Percentiles rank a stretch among this genome's conserved stretches.
Conservation (phyloP, 2,888 invertebrate genomes). For the Brachypalpus laphriformis region DNA sequence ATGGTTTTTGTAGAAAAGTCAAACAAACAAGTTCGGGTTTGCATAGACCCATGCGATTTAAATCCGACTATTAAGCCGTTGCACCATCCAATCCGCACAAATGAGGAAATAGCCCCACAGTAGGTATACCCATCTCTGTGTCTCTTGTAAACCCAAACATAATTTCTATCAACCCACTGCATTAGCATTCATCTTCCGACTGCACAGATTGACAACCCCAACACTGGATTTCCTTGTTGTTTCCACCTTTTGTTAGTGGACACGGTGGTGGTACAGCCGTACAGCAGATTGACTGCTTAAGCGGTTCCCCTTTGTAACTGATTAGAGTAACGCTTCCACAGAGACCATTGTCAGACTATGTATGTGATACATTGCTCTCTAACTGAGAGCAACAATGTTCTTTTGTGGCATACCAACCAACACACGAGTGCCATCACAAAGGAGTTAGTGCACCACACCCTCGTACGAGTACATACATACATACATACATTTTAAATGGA, state of each 20-base stretch:
- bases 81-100: too few species aligned
- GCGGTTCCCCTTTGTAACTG: background rate
- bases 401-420: background rate
- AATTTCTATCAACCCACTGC: too few species aligned
- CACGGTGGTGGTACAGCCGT: background rate
- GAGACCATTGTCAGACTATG: background rate
- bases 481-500: too few species aligned
- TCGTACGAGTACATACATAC: too few species aligned
- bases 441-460: too few species aligned
- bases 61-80: too few species aligned
- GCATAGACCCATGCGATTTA: too few species aligned
- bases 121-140: too few species aligned
- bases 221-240: background rate
- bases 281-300: background rate
- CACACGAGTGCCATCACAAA: background rate
- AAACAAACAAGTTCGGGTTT: too few species aligned
- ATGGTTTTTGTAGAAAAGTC: too few species aligned
- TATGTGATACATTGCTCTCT: background rate
- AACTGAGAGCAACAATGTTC: background rate
- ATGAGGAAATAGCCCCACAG: too few species aligned
- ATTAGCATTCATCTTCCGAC: background rate
- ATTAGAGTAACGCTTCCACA: background rate
- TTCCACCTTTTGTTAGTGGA: background rate
- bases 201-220: background rate
- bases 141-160: too few species aligned